Conservation (phyloP, 2,797 vertebrate species). For the Erethizon dorsatum region DNA sequence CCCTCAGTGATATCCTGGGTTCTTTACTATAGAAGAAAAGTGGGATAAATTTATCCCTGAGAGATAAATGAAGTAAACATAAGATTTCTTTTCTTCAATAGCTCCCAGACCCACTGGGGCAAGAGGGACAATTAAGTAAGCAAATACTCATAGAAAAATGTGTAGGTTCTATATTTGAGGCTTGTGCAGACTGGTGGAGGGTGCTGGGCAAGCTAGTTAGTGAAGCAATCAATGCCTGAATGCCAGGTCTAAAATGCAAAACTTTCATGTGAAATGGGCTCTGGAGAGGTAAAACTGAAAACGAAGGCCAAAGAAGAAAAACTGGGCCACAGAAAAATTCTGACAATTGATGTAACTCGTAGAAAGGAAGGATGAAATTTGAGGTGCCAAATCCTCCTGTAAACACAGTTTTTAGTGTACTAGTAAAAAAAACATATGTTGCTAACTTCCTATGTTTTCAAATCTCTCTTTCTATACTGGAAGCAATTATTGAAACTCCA, state of each 20-base stretch:
- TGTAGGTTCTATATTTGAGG: neutral
- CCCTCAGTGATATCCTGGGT: neutral
- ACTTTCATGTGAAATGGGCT: neutral
- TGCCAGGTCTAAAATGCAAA: neutral
- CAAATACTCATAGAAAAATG: neutral
- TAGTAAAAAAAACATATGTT: neutral
- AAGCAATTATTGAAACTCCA: neutral
- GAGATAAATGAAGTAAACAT: neutral
- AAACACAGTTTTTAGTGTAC: neutral
- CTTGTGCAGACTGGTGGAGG: neutral
- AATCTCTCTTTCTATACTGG: neutral
- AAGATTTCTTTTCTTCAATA: slow-evolving; percentile 5
- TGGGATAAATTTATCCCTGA: too few species aligned
- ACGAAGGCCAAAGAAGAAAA: neutral
- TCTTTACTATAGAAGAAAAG: slow-evolving; percentile 34
- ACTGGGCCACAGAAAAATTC: slow-evolving; percentile 66
- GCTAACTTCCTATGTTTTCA: neutral
- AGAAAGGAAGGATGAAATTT: slow-evolving; percentile 5
- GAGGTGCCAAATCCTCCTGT: neutral
- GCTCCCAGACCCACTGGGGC: neutral
- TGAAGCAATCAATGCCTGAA: neutral
- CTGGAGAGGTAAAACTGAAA: slow-evolving; percentile 2
- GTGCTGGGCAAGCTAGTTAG: neutral
- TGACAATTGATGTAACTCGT: slow-evolving; percentile 31
- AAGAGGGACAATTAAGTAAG: neutral